Conservation (phyloP, 2,113 vertebrate species). For the Chroicocephalus ridibundus region DNA sequence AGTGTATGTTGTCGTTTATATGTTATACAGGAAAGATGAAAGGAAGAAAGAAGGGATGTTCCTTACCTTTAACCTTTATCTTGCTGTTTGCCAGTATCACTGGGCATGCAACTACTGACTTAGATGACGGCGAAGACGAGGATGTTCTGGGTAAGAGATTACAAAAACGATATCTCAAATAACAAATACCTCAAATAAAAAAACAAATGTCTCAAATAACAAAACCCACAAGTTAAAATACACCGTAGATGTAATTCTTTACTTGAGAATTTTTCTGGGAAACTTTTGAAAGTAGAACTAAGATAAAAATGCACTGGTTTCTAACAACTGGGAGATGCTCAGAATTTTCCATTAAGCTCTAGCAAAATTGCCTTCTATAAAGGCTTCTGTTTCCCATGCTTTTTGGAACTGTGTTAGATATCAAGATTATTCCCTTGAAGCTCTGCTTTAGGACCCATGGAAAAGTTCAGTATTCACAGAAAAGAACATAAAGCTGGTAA, state of each 20-base stretch:
- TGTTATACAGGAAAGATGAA: conserved; percentile 46
- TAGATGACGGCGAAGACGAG: background rate
- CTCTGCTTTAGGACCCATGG: background rate
- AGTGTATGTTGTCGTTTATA: background rate
- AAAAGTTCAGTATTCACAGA: background rate
- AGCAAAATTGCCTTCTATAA: background rate
- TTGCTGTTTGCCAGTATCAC: conserved; percentile 14
- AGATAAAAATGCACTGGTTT: background rate
- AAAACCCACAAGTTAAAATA: background rate
- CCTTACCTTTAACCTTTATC: background rate
- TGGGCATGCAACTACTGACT: background rate
- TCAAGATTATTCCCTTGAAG: background rate
- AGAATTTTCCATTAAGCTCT: background rate
- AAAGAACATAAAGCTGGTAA: background rate
- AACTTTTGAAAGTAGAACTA: background rate
- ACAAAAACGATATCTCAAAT: background rate
- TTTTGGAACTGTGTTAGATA: background rate
- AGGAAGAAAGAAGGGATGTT: conserved; percentile 23
- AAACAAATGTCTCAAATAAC: background rate
- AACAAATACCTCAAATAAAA: background rate
- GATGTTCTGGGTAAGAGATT: conserved; percentile 58
- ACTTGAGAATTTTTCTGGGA: background rate
- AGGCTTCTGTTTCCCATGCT: background rate
- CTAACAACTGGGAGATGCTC: background rate
- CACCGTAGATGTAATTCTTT: background rate